These are phyloP conservation scores for Rhinichthys osculus DNA, from an alignment of 2,797 vertebrate species.

Conservation along the genomic window DNA sequence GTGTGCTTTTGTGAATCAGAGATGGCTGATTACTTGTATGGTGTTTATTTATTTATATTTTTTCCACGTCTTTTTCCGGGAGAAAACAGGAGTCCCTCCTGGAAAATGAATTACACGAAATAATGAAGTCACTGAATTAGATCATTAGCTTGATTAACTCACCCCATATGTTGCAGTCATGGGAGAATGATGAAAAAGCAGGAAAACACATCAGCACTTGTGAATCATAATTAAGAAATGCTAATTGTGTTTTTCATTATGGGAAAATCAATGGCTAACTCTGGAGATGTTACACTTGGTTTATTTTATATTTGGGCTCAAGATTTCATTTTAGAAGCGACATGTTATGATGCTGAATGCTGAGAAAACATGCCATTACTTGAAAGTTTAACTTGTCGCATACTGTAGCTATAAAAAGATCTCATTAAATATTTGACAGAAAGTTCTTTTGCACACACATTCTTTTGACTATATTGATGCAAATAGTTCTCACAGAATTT, in stretches of 20 bases:
- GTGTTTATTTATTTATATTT: conserved; percentile 54
- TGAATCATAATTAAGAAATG: conserved; percentile 73
- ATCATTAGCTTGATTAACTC: conserved; percentile 74
- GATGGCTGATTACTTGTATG: conserved; percentile 13
- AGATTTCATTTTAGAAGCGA: conserved; percentile 55
- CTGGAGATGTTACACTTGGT: conserved; percentile 60
- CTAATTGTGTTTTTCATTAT: conserved; percentile 70
- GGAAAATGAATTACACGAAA: conserved; percentile 64
- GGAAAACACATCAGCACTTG: conserved; percentile 60
- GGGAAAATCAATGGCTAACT: conserved; percentile 62
- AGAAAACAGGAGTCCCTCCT: conserved; percentile 55
- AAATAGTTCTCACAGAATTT: not conserved
- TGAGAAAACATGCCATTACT: conserved; percentile 2
- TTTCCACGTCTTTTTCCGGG: conserved; percentile 36
- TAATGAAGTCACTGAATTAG: conserved; percentile 65
- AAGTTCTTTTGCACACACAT: not conserved
- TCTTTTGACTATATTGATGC: conserved; percentile 1
- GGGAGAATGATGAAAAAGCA: conserved; percentile 65
- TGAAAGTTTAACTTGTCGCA: too few relatives aligned
- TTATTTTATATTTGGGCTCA: conserved; percentile 56
- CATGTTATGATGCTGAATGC: conserved; percentile 20
- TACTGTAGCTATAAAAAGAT: not conserved
- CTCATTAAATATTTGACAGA: not conserved
- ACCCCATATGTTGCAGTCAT: conserved; percentile 70
- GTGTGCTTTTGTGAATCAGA: conserved; percentile 8